Conservation (phyloP, 2,113 vertebrate genomes). For the Eptesicus fuscus region DNA sequence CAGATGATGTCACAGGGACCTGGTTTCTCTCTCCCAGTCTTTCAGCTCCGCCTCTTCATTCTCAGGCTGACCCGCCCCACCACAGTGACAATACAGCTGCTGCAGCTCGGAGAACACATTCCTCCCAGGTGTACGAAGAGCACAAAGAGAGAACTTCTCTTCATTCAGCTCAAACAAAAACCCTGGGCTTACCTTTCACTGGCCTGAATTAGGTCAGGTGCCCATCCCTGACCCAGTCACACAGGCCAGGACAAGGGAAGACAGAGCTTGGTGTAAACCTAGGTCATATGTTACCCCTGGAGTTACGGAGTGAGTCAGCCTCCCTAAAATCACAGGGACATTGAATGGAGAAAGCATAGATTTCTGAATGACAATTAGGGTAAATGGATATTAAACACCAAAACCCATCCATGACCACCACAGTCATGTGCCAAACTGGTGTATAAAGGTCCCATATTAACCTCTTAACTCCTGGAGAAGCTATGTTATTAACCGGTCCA, state of each 20-base stretch:
- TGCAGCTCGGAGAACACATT: not conserved
- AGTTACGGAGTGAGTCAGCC: not conserved
- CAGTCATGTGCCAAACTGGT: not conserved
- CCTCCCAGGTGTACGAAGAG: not conserved
- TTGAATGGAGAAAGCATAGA: not conserved
- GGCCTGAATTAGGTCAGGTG: not conserved
- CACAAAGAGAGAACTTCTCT: not conserved
- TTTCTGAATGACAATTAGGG: not conserved
- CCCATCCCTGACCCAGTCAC: not conserved
- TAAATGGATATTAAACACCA: not conserved
- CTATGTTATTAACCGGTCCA: too few relatives aligned
- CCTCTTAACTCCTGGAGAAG: not conserved
- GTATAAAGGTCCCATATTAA: not conserved
- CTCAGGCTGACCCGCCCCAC: not conserved
- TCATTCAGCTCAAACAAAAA: not conserved
- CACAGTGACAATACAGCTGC: not conserved
- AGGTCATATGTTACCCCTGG: not conserved
- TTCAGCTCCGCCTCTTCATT: not conserved
- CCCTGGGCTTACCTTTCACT: not conserved
- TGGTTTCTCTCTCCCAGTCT: not conserved
- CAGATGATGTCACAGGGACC: not conserved
- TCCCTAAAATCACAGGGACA: not conserved
- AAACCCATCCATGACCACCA: not conserved
- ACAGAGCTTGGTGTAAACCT: not conserved
- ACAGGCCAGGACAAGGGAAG: not conserved